phyloP scores from a whole-genome alignment of 2,888 invertebrate species.

The Tetragonula carbonaria region DNA sequence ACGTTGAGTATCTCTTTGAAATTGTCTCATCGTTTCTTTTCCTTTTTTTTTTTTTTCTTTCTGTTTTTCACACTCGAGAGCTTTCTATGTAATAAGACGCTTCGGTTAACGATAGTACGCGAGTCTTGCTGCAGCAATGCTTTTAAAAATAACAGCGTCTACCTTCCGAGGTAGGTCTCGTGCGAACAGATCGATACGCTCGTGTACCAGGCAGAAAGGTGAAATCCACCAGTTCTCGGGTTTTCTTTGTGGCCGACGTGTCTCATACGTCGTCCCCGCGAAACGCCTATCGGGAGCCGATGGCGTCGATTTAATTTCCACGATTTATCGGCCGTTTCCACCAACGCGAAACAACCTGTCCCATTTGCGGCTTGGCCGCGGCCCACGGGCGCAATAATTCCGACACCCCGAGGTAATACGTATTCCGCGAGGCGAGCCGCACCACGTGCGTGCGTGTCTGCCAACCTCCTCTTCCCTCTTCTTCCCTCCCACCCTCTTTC shows the following conservation, averaged over 20 bases:
- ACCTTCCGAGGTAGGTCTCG: constrained; percentile 19
- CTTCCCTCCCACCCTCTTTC: neutral
- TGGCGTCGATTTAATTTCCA: constrained; percentile 74
- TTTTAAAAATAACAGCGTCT: neutral
- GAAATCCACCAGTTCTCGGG: constrained; percentile 37
- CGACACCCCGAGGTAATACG: constrained; percentile 69
- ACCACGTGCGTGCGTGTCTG: constrained; percentile 57
- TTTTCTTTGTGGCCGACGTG: constrained; percentile 51
- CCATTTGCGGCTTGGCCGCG: constrained; percentile 68
- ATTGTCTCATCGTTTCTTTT: neutral
- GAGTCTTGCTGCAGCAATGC: neutral
- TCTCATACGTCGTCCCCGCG: constrained; percentile 51
- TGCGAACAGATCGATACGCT: constrained; percentile 18
- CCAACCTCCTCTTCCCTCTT: constrained; percentile 23
- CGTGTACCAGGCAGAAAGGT: constrained; percentile 23
- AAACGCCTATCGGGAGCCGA: constrained; percentile 64
- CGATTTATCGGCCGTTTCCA: constrained; percentile 71
- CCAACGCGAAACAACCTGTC: constrained; percentile 75
- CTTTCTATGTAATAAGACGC: neutral
- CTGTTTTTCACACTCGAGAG: neutral
- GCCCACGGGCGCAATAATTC: constrained; percentile 72
- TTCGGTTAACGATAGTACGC: neutral
- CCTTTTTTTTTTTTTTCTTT: neutral
- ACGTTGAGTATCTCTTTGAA: too few species aligned
- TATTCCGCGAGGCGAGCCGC: constrained; percentile 57